Conservation (phyloP, 2,113 vertebrate species). For the Tonatia bakeri region DNA sequence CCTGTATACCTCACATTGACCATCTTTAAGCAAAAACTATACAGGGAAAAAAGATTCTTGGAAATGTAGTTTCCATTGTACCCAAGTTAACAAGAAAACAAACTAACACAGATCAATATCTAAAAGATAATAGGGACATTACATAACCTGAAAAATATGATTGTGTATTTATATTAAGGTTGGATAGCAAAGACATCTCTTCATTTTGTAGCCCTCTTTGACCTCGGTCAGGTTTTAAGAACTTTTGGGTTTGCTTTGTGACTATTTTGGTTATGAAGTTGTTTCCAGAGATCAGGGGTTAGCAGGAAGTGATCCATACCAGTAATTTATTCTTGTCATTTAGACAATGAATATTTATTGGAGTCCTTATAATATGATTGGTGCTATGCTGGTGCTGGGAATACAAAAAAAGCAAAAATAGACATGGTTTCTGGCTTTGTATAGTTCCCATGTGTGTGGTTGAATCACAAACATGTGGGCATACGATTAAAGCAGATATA, state of each 20-base stretch:
- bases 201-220: slow-evolving; percentile 21
- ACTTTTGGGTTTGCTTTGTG: background rate
- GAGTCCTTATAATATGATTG: background rate
- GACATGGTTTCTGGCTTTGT: background rate
- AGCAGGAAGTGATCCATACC: background rate
- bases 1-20: background rate
- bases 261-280: background rate
- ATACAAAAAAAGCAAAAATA: background rate
- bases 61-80: background rate
- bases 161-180: background rate
- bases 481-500: background rate
- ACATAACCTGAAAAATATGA: background rate
- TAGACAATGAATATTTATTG: background rate
- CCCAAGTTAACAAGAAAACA: background rate
- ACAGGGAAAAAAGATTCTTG: background rate
- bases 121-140: background rate
- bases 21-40: background rate
- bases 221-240: background rate
- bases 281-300: background rate
- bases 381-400: background rate
- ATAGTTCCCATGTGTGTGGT: background rate
- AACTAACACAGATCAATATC: background rate
- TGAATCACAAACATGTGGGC: background rate
- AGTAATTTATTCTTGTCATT: background rate
- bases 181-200: background rate